A percentile compares a stretch with the other conserved stretches of the same genome.
These are phyloP conservation scores for Suillia variegata DNA, from an alignment of 2,888 invertebrate species.

Conservation along the genomic window DNA sequence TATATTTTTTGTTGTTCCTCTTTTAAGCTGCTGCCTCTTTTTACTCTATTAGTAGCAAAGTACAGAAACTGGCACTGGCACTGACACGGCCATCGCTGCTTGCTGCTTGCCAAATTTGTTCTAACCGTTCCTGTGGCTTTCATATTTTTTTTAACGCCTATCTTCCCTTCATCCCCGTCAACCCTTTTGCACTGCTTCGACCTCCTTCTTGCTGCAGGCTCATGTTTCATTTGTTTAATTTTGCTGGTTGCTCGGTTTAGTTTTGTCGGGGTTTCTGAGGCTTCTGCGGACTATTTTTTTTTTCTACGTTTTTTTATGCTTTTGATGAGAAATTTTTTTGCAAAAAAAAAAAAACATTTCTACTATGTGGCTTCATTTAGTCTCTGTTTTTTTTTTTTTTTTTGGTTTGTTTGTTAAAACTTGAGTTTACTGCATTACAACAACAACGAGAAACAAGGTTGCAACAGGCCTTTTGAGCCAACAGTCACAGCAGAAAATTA, in stretches of 20 bases:
- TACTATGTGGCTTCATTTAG: too few relatives aligned
- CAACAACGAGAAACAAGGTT: too few relatives aligned
- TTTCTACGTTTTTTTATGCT: too few relatives aligned
- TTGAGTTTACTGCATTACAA: too few relatives aligned
- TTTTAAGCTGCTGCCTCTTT: background rate
- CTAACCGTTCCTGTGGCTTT: background rate
- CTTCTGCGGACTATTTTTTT: conserved; percentile 4
- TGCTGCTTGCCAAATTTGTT: background rate
- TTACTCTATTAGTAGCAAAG: background rate
- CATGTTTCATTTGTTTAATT: conserved; percentile 20
- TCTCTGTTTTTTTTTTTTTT: too few relatives aligned
- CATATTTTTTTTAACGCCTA: background rate
- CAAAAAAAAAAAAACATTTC: background rate
- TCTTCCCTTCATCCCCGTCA: background rate
- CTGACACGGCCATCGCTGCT: too few relatives aligned
- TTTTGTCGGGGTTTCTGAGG: background rate
- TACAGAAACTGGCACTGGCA: background rate
- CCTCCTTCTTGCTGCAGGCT: conserved; percentile 4
- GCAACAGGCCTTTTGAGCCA: too few relatives aligned
- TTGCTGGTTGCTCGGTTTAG: conserved; percentile 7
- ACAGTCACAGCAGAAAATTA: too few relatives aligned
- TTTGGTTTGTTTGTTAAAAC: too few relatives aligned
- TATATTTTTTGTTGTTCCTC: too few relatives aligned
- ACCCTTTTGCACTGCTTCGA: background rate
- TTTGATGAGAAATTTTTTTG: conserved; percentile 4